Percentiles rank a stretch among this genome's conserved stretches.
These are phyloP conservation scores for Cylindroiulus punctatus DNA, from an alignment of 2,888 invertebrate genomes.

Conservation along the genomic window DNA sequence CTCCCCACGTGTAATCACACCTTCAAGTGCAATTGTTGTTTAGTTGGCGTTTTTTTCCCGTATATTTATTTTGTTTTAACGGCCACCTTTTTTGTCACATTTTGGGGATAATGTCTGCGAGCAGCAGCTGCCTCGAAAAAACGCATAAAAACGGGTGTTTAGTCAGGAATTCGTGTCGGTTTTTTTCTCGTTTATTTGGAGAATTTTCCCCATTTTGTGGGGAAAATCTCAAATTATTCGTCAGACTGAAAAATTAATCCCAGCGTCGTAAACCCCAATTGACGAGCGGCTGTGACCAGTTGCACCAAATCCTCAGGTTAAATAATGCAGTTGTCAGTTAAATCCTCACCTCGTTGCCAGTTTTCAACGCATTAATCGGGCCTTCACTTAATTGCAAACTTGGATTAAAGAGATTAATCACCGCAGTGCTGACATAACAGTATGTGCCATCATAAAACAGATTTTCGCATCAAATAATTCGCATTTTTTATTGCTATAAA, in stretches of 20 bases:
- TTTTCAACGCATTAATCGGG: too few species aligned
- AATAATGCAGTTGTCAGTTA: too few species aligned
- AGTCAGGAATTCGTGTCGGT: background rate
- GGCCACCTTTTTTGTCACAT: slow-evolving; percentile 29
- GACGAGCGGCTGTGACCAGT: background rate
- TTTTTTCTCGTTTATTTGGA: background rate
- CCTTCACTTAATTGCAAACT: too few species aligned
- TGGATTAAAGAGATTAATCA: too few species aligned
- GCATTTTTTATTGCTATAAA: too few species aligned
- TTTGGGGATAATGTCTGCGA: slow-evolving; percentile 6
- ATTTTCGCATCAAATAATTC: too few species aligned
- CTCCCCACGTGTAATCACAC: slow-evolving; percentile 38
- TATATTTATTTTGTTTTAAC: slow-evolving; percentile 8
- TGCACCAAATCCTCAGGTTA: too few species aligned
- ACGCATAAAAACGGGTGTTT: background rate
- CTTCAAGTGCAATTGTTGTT: slow-evolving; percentile 31
- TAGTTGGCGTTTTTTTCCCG: background rate
- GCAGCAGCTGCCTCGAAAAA: background rate
- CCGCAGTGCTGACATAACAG: too few species aligned
- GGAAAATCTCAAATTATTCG: background rate
- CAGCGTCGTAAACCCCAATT: background rate
- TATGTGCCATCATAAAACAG: too few species aligned
- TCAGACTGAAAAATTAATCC: background rate
- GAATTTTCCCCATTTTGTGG: background rate
- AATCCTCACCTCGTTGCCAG: too few species aligned